Evolutionary conservation across 2,888 invertebrate genomes (phyloP).

Genomic region (Glaucopsyche alexis): DNA sequence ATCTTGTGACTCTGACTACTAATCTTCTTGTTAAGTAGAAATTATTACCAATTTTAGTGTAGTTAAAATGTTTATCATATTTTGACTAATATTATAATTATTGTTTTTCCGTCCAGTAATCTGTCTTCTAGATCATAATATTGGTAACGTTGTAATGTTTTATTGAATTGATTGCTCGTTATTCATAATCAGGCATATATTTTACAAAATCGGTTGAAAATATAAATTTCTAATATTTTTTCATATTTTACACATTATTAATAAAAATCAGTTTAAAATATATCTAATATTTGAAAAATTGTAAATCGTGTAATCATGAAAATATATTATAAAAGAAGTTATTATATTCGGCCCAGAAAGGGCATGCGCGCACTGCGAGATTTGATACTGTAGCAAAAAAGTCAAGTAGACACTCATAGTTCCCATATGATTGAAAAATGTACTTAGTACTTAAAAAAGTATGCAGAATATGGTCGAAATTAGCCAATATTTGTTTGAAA

Average conservation of each 20-base stretch:
- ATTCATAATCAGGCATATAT: not conserved
- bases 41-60: not conserved
- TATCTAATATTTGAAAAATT: not conserved
- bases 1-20: no score
- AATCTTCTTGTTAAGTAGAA: not conserved
- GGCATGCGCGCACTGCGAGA: constrained; percentile 64
- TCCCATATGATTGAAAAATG: constrained; percentile 39
- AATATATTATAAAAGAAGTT: constrained; percentile 17
- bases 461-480: no score
- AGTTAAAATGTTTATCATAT: constrained; percentile 10
- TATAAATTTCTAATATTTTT: no score
- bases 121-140: constrained; percentile 13
- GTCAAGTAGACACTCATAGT: constrained; percentile 45
- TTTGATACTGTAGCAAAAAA: constrained; percentile 68
- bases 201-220: not conserved
- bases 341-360: constrained; percentile 31
- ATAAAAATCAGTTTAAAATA: not conserved
- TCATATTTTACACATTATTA: no score
- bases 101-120: constrained; percentile 32
- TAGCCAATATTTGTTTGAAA: no score
- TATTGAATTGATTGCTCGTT: not conserved
- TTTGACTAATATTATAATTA: constrained; percentile 21
- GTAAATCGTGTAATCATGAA: not conserved
- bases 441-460: no score
- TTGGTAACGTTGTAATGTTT: not conserved